Base-by-base conservation (phyloP, 2,888 invertebrate species). In the Drosophila leonis region DNA sequence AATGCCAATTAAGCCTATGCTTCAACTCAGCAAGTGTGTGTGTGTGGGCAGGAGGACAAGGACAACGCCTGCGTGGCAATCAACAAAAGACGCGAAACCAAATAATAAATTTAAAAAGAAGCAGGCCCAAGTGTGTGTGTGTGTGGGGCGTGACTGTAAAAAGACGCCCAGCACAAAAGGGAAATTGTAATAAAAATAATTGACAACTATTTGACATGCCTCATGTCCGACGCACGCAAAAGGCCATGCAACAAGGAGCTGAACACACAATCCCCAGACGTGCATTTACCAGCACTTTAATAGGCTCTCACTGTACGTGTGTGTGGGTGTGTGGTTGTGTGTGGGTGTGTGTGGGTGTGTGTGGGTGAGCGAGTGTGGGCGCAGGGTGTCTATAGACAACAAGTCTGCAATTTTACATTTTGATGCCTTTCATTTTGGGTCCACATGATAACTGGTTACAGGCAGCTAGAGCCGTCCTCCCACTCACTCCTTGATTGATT, bases 151-250 rank as follows among this genome's bases (percentile, higher is more conserved):
- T 72, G 63, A 69, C 72, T 65, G 59, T 70, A 62, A 73, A 72
- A 72, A 73, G 77, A 55, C 73, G 66, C 57, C 49, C 49, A 20
- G 51, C 83, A 80, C 75, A 80, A 78, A 71, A 70, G 82, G 79
- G 78, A 88, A 90, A 85, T 87, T 83, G 90, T 88, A 88, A 90
- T 90, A 88, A 90, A 86, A 86, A 88, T 86, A 86, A 86, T 90
- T 86, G 86, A 86, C 86, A 90, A 86, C 86, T 86, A 86, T 86
- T 86, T 85, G 86, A 86, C 90, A 86, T 86, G 90, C 83, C 90
- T 86, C 88, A 90, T 82, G 90, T 85, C 86, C 90, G 86, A 76
- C 77, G 72, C 74, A 83, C 73, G 72, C 75, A 84, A 82, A 70
- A 81, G 67, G 75, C 70, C 87, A 78, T 71, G 66, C 73, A 82